These are phyloP conservation scores for Peromyscus polionotus DNA, from an alignment of 2,113 vertebrate genomes.

Conservation along the genomic window DNA sequence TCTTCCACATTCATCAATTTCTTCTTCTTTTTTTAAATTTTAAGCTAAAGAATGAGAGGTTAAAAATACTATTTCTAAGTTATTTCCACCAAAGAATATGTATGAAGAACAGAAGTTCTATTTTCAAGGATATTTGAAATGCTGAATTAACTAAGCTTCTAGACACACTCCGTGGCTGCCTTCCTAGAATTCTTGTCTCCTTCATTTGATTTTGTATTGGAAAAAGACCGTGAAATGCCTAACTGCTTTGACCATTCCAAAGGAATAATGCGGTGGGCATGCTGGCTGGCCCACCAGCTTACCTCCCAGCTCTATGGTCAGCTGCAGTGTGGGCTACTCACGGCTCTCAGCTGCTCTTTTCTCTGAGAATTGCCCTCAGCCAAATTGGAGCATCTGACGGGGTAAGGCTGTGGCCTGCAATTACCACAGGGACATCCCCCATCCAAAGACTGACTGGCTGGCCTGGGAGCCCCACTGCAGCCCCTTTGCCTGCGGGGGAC, in stretches of 20 bases:
- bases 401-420: not conserved
- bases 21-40: not conserved
- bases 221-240: not conserved
- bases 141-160: not conserved
- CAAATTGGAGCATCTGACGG: not conserved
- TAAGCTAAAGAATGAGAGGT: constrained; percentile 19
- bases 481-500: not conserved
- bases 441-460: not conserved
- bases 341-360: not conserved
- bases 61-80: constrained; percentile 48
- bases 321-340: not conserved
- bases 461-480: not conserved
- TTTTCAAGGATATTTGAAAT: constrained; percentile 42
- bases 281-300: too few relatives aligned
- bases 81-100: constrained; percentile 37
- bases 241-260: not conserved
- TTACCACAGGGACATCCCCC: not conserved
- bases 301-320: not conserved
- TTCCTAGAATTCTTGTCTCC: not conserved
- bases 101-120: constrained; percentile 34
- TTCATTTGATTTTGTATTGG: not conserved
- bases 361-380: not conserved
- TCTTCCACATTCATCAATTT: constrained; percentile 7
- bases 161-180: not conserved
- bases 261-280: not conserved